These are phyloP conservation scores for Paelopatides confundens DNA, from an alignment of 53 echinoderm and acorn worm species.

Conservation along the genomic window DNA sequence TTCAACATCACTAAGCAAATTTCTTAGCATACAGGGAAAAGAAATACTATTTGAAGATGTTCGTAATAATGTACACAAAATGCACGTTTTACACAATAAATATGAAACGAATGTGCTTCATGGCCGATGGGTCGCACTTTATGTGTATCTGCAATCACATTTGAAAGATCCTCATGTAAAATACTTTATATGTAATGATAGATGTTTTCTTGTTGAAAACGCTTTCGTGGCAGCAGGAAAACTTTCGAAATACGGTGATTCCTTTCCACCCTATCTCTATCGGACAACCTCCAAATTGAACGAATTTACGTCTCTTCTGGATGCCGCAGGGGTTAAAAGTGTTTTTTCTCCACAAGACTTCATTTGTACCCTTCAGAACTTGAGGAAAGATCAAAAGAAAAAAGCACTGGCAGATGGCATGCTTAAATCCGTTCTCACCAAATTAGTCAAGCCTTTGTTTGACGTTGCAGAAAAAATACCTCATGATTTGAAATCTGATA, in stretches of 20 bases:
- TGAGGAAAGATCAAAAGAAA: not conserved
- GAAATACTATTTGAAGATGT: not conserved
- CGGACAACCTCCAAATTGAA: not conserved
- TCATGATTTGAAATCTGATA: not conserved
- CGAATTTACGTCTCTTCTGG: not conserved
- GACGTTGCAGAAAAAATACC: not conserved
- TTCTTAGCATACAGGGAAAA: conserved; percentile 21
- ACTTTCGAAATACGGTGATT: not conserved
- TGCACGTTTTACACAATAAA: not conserved
- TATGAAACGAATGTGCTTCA: not conserved
- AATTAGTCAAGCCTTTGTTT: not conserved
- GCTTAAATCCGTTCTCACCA: not conserved
- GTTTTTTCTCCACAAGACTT: not conserved
- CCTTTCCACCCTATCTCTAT: not conserved
- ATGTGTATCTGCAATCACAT: not conserved
- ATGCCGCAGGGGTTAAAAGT: not conserved
- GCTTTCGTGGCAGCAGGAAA: not conserved
- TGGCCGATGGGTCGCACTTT: not conserved
- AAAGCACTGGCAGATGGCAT: not conserved
- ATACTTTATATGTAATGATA: not conserved
- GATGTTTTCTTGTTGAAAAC: not conserved
- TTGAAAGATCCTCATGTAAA: not conserved
- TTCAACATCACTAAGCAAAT: not conserved
- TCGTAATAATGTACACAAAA: not conserved
- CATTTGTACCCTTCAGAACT: not conserved